Percentiles rank a stretch among this genome's conserved stretches.
phyloP scores from a whole-genome alignment of 2,888 invertebrate species.

The Dynastes grantii region DNA sequence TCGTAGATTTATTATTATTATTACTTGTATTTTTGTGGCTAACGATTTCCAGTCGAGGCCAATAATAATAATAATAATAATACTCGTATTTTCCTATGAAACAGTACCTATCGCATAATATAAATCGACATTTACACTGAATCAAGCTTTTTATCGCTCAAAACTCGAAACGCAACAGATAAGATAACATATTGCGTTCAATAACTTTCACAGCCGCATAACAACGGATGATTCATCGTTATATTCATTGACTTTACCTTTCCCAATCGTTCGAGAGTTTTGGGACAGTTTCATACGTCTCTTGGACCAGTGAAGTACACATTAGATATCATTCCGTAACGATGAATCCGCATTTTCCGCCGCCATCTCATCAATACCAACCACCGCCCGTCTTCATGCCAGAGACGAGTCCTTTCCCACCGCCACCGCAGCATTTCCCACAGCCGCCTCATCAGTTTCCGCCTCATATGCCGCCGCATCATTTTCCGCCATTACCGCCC shows the following conservation, averaged over 20 bases:
- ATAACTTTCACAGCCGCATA: neutral
- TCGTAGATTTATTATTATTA: no score
- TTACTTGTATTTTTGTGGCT: no score
- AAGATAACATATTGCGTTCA: constrained; percentile 3
- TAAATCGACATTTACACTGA: no score
- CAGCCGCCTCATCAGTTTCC: neutral
- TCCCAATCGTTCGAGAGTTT: neutral
- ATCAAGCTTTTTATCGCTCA: neutral
- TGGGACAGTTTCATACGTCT: neutral
- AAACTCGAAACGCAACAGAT: neutral
- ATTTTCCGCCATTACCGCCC: constrained; percentile 8
- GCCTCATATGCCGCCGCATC: neutral
- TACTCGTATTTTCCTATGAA: no score
- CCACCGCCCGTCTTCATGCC: constrained; percentile 14
- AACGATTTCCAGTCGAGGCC: no score
- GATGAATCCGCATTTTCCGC: constrained; percentile 29
- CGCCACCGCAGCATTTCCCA: constrained; percentile 31
- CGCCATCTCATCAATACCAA: constrained; percentile 11
- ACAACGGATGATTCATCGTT: neutral
- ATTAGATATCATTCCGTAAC: neutral
- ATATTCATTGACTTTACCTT: neutral
- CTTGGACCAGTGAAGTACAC: neutral
- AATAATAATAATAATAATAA: no score
- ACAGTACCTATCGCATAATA: no score
- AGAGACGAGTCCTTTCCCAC: constrained; percentile 14